A percentile compares a stretch with the other conserved stretches of the same genome.
phyloP scores from a whole-genome alignment of 2,113 vertebrate species.

The Stegostoma tigrinum region DNA sequence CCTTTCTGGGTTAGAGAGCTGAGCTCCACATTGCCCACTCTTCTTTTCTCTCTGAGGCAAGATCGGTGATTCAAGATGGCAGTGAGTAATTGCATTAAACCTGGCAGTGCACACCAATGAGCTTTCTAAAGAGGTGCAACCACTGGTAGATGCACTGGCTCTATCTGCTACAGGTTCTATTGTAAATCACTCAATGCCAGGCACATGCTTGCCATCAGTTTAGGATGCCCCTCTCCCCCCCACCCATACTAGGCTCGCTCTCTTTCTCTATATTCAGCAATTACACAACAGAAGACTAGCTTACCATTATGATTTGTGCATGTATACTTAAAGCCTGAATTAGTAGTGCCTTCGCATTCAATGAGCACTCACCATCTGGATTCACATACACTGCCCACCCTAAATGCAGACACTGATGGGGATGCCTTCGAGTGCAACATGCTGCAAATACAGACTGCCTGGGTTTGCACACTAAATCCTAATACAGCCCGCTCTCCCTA shows the following conservation, averaged over 20 bases:
- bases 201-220: neutral
- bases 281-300: neutral
- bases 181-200: neutral
- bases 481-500: neutral
- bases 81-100: neutral
- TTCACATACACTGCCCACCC: neutral
- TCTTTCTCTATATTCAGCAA: neutral
- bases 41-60: neutral
- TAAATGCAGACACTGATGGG: neutral
- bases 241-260: neutral
- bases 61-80: neutral
- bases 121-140: neutral
- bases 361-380: neutral
- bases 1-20: neutral
- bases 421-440: neutral
- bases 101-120: neutral
- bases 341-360: neutral
- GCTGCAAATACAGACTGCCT: neutral
- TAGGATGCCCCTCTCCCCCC: too few species aligned
- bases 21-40: neutral
- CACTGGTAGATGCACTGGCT: neutral
- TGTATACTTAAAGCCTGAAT: neutral
- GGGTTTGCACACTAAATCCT: neutral
- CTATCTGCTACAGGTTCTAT: neutral
- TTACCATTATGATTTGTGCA: neutral